Conservation (phyloP, 2,797 vertebrate genomes). For the Sebastes iracundus region DNA sequence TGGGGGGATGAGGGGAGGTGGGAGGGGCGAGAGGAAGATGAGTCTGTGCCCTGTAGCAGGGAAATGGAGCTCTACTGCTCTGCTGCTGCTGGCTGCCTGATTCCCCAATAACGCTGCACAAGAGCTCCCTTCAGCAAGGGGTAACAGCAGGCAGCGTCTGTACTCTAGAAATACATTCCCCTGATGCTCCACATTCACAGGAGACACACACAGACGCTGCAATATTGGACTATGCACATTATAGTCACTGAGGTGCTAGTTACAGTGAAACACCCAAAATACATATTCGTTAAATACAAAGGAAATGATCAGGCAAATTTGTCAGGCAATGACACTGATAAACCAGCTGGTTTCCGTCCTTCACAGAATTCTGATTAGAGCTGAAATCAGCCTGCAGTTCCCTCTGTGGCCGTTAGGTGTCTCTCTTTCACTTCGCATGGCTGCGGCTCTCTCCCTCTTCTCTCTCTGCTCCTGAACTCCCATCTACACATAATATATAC, state of each 20-base stretch:
- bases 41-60: constrained; percentile 76
- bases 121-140: constrained; percentile 62
- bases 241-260: not conserved
- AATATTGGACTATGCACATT: not conserved
- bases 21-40: constrained; percentile 74
- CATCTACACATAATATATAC: constrained; percentile 89
- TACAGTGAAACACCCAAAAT: constrained; percentile 1
- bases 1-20: constrained; percentile 58
- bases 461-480: constrained; percentile 75
- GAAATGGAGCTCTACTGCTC: constrained; percentile 76
- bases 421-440: constrained; percentile 89
- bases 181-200: constrained; percentile 26
- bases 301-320: constrained; percentile 41
- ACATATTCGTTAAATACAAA: constrained; percentile 33
- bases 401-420: constrained; percentile 84
- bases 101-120: constrained; percentile 67
- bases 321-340: constrained; percentile 35
- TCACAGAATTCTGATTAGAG: constrained; percentile 36
- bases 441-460: constrained; percentile 55
- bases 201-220: constrained; percentile 15
- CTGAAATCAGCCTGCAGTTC: constrained; percentile 49
- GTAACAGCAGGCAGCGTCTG: constrained; percentile 56
- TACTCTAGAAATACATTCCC: constrained; percentile 34
- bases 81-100: constrained; percentile 65
- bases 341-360: constrained; percentile 40